Evolutionary conservation across 2,113 vertebrate genomes (phyloP).

Genomic region (Dicerorhinus sumatrensis): DNA sequence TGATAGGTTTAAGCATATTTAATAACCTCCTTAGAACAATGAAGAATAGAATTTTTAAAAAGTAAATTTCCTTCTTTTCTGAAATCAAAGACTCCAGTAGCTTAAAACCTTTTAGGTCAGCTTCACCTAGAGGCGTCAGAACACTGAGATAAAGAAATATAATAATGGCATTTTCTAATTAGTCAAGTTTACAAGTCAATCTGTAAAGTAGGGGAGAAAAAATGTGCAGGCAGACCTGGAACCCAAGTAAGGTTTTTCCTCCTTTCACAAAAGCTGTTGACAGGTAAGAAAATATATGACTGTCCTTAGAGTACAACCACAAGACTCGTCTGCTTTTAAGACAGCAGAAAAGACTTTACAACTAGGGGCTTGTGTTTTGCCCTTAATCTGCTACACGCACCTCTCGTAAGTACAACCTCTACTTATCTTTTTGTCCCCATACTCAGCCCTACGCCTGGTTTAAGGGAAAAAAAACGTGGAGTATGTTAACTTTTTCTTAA

Average conservation of each 20-base stretch:
- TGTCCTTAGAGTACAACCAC: neutral
- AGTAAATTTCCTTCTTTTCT: conserved; percentile 17
- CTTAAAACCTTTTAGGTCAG: neutral
- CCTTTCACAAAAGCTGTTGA: conserved; percentile 32
- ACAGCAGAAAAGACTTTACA: neutral
- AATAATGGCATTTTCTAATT: neutral
- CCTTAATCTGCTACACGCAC: neutral
- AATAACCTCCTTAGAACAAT: conserved; percentile 22
- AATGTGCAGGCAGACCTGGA: neutral
- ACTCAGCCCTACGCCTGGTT: neutral
- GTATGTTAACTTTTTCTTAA: conserved; percentile 10
- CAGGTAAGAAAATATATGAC: neutral
- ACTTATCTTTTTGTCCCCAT: neutral
- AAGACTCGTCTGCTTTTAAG: neutral
- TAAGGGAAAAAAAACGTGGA: neutral
- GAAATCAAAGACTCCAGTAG: neutral
- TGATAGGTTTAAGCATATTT: neutral
- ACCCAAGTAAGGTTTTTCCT: neutral
- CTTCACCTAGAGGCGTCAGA: neutral
- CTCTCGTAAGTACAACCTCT: neutral
- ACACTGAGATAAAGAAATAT: neutral
- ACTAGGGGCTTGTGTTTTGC: neutral
- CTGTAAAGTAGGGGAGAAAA: neutral
- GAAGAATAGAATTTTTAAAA: neutral
- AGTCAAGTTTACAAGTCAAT: neutral